phyloP scores from a whole-genome alignment of 2,888 invertebrate species.

The Cephus runcator region DNA sequence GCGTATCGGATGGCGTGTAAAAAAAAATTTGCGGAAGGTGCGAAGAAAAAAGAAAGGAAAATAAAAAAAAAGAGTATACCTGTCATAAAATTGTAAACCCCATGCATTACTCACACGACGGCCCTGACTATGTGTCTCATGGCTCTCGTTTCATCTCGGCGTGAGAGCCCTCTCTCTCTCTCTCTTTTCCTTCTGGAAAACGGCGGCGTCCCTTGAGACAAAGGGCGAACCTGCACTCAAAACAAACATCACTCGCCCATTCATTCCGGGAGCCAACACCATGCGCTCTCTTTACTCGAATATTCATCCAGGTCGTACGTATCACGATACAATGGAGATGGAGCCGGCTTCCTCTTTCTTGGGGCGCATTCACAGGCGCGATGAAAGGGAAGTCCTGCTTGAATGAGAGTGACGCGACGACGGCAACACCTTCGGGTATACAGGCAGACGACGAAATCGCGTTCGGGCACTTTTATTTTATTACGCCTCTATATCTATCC shows the following conservation, averaged over 20 bases:
- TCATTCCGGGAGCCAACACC: constrained; percentile 30
- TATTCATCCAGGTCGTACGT: constrained; percentile 12
- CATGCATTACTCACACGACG: neutral
- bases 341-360: constrained; percentile 39
- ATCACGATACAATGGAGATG: constrained; percentile 45
- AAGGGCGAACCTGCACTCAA: constrained; percentile 61
- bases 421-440: constrained; percentile 45
- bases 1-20: neutral
- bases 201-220: constrained; percentile 53
- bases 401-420: constrained; percentile 38
- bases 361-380: constrained; percentile 54
- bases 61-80: constrained; percentile 25
- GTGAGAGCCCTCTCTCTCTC: neutral
- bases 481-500: neutral
- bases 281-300: neutral
- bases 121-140: neutral
- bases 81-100: neutral
- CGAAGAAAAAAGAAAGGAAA: constrained; percentile 17
- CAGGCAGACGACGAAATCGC: neutral
- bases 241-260: constrained; percentile 59
- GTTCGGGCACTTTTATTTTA: neutral
- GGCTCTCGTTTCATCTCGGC: neutral
- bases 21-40: constrained; percentile 20
- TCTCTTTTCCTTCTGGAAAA: constrained; percentile 4
- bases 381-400: constrained; percentile 51